Evolutionary conservation across 1,140 invertebrate genomes (phyloP).

Genomic region (Drosophila willistoni): DNA sequence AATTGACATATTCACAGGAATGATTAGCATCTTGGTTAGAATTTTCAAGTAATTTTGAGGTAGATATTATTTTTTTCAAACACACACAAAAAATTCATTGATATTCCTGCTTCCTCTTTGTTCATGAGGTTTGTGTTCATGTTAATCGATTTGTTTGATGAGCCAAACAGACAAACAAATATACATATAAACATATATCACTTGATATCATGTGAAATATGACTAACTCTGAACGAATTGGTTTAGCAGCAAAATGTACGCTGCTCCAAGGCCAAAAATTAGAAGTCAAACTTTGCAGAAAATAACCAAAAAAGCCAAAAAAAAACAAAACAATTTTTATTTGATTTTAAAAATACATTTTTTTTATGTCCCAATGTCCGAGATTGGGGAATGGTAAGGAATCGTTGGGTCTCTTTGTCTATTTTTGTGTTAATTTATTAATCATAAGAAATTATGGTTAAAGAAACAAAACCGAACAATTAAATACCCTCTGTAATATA

Average conservation of each 20-base stretch:
- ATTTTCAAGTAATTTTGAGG: constrained; percentile 43
- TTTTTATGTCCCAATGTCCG: not conserved
- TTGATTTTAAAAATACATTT: constrained; percentile 40
- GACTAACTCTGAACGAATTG: constrained; percentile 22
- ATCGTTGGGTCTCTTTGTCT: constrained; percentile 5
- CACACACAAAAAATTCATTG: constrained; percentile 35
- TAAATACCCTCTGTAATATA: constrained; percentile 12
- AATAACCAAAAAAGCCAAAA: not conserved
- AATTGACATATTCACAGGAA: constrained; percentile 78
- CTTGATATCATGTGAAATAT: constrained; percentile 35
- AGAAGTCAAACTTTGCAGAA: constrained; percentile 22
- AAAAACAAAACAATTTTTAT: constrained; percentile 29
- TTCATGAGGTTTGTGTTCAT: constrained; percentile 30
- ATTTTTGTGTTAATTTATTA: constrained; percentile 28
- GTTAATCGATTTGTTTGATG: constrained; percentile 60
- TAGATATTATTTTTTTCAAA: constrained; percentile 15
- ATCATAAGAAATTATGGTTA: constrained; percentile 32
- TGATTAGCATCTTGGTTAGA: constrained; percentile 57
- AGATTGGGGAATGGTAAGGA: constrained; percentile 5
- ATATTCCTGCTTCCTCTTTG: constrained; percentile 33
- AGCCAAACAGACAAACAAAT: constrained; percentile 25
- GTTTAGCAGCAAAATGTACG: constrained; percentile 29
- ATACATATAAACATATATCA: constrained; percentile 15
- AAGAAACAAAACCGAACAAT: not conserved
- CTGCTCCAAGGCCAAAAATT: constrained; percentile 32